Evolutionary conservation across 2,888 invertebrate genomes (phyloP).

Genomic region (Electrophaes corylata): DNA sequence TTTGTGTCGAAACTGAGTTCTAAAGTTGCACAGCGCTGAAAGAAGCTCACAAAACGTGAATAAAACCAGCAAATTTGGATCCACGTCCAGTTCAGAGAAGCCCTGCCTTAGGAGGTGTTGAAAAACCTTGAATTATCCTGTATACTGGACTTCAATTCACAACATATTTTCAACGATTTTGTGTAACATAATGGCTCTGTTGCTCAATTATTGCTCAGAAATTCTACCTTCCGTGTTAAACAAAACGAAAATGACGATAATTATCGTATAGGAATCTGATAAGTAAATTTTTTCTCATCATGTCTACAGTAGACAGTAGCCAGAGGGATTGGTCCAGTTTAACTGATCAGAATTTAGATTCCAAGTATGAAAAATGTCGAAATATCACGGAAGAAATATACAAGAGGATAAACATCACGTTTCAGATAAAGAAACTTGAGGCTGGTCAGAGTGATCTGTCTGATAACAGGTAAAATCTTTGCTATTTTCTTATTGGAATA

Average conservation of each 20-base stretch:
- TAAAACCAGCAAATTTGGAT: conserved; percentile 28
- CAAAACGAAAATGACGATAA: conserved; percentile 46
- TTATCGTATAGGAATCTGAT: conserved; percentile 59
- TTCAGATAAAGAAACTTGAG: conserved; percentile 76
- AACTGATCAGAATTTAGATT: conserved; percentile 55
- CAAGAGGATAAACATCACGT: conserved; percentile 78
- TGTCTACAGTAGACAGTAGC: conserved; percentile 67
- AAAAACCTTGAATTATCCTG: conserved; percentile 30
- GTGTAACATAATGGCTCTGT: conserved; percentile 54
- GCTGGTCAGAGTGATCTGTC: conserved; percentile 68
- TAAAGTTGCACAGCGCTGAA: conserved; percentile 49
- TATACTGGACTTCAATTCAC: conserved; percentile 40
- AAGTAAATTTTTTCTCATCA: conserved; percentile 47
- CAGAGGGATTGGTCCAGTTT: conserved; percentile 59
- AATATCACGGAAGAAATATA: conserved; percentile 80
- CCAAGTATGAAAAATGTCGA: conserved; percentile 76
- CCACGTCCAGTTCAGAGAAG: conserved; percentile 36
- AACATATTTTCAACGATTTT: conserved; percentile 46
- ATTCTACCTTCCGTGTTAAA: conserved; percentile 45
- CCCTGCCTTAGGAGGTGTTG: conserved; percentile 19
- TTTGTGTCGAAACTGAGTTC: conserved; percentile 68
- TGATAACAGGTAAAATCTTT: conserved; percentile 60
- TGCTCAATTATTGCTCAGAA: conserved; percentile 52
- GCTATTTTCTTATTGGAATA: background rate
- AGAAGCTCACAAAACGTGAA: conserved; percentile 41